Percentiles rank a stretch among this genome's conserved stretches.
These are phyloP conservation scores for Holacanthus passer DNA, from an alignment of 2,113 vertebrate genomes.

Conservation along the genomic window DNA sequence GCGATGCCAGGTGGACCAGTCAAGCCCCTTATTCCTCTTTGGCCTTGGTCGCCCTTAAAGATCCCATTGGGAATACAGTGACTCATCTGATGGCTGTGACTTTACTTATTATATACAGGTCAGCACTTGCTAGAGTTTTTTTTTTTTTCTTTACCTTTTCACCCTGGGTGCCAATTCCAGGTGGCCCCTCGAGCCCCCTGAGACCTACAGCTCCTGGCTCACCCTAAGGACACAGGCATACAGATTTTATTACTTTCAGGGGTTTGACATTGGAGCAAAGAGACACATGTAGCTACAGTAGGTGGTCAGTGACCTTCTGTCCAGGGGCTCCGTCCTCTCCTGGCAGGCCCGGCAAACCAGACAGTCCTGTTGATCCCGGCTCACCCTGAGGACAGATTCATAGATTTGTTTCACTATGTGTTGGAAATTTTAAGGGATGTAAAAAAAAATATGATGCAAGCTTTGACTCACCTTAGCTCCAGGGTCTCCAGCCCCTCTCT, in stretches of 20 bases:
- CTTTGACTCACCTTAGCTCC: constrained; percentile 83
- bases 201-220: constrained; percentile 87
- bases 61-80: constrained; percentile 27
- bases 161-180: constrained; percentile 89
- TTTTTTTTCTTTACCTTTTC: constrained; percentile 85
- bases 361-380: constrained; percentile 84
- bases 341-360: constrained; percentile 88
- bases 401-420: not conserved
- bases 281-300: not conserved
- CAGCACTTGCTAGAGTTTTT: not conserved
- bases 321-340: constrained; percentile 90
- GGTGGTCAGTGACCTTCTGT: constrained; percentile 84
- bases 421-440: not conserved
- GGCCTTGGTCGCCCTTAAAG: constrained; percentile 90
- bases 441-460: not conserved
- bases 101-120: not conserved
- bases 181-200: constrained; percentile 87
- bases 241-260: not conserved
- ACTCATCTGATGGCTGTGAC: not conserved
- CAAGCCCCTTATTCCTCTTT: constrained; percentile 90
- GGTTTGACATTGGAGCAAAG: not conserved
- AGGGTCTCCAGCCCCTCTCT: constrained; percentile 86
- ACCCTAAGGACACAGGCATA: constrained; percentile 79
- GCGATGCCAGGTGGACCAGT: constrained; percentile 86
- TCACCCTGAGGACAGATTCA: constrained; percentile 83